Conservation (phyloP, 2,888 invertebrate species). For the Chaitophorus viminalis region DNA sequence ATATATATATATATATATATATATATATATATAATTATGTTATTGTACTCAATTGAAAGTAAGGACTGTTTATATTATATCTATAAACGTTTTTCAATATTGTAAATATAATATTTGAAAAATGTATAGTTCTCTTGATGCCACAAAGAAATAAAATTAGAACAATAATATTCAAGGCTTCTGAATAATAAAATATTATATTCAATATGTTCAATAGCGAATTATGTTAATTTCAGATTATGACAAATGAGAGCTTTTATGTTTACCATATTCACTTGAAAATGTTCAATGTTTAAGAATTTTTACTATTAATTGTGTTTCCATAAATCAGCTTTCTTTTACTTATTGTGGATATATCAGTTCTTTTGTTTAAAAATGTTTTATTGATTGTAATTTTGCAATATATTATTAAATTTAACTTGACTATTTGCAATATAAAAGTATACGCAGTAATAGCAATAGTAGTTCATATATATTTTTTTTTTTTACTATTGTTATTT, state of each 20-base stretch:
- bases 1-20: no score
- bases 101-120: neutral
- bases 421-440: constrained; percentile 58
- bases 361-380: constrained; percentile 32
- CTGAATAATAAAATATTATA: neutral
- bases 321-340: constrained; percentile 24
- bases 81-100: neutral
- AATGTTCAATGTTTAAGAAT: constrained; percentile 22
- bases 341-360: neutral
- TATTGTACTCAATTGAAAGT: constrained; percentile 30
- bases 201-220: neutral
- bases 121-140: constrained; percentile 22
- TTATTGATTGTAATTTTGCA: constrained; percentile 41
- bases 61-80: neutral
- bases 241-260: constrained; percentile 20
- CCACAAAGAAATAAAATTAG: constrained; percentile 20
- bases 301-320: constrained; percentile 45
- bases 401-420: constrained; percentile 49
- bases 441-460: constrained; percentile 59
- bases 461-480: constrained; percentile 27
- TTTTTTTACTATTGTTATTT: constrained; percentile 42
- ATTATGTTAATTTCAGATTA: constrained; percentile 5
- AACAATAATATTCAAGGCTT: constrained; percentile 32
- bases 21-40: no score
- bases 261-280: constrained; percentile 13